phyloP scores from a whole-genome alignment of 1,140 invertebrate species.

The Watersipora subatra region DNA sequence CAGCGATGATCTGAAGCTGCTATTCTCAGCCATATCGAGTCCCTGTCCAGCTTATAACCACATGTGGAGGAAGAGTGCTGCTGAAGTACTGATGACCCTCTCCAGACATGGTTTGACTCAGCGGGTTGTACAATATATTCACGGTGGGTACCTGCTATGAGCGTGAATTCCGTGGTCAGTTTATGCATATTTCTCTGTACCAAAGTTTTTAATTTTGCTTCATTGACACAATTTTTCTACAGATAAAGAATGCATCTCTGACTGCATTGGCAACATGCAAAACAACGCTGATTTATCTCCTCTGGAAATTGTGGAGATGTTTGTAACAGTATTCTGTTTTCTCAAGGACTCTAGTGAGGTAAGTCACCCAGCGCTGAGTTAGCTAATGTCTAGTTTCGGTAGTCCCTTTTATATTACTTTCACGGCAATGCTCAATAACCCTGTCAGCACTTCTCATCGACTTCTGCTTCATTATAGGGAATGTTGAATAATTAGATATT shows the following conservation, averaged over 20 bases:
- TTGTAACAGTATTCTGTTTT: constrained; percentile 93
- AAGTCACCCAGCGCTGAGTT: no score
- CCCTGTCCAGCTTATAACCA: constrained; percentile 81
- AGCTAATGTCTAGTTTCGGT: no score
- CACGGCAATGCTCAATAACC: no score
- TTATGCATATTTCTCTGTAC: background rate
- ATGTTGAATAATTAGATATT: no score
- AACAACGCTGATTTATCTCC: constrained; percentile 71
- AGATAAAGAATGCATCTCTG: constrained; percentile 86
- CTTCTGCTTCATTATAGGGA: no score
- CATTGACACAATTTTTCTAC: constrained; percentile 32
- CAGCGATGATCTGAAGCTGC: constrained; percentile 84
- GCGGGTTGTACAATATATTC: constrained; percentile 87
- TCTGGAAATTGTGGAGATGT: constrained; percentile 94
- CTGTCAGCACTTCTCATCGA: no score
- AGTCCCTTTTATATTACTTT: no score
- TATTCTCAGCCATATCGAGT: constrained; percentile 91
- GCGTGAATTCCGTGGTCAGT: background rate
- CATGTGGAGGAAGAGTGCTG: constrained; percentile 89
- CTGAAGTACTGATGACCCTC: constrained; percentile 85
- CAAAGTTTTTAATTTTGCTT: background rate
- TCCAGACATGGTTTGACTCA: constrained; percentile 82
- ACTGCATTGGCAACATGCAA: constrained; percentile 95
- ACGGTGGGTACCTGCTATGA: constrained; percentile 55
- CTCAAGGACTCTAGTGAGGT: constrained; percentile 96